A percentile compares a stretch with the other conserved stretches of the same genome.
Conservation (phyloP, 2,888 invertebrate species). For the Mamestra brassicae region DNA sequence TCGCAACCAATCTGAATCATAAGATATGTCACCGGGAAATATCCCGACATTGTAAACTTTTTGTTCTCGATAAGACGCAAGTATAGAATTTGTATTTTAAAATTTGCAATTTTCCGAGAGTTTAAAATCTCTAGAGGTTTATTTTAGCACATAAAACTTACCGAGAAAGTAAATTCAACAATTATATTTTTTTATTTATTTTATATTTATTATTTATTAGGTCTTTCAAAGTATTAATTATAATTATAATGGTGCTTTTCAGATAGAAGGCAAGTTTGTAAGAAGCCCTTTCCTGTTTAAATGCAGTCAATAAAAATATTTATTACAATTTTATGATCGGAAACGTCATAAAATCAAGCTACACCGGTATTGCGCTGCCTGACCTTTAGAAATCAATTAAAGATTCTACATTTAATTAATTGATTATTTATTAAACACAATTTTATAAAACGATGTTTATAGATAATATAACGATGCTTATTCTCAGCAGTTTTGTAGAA, state of each 20-base stretch:
- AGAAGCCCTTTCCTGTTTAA: background rate
- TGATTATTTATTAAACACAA: background rate
- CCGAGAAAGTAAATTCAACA: too few species aligned
- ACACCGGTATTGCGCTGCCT: background rate
- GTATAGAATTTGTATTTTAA: too few species aligned
- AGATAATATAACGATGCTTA: too few species aligned
- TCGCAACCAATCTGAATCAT: background rate
- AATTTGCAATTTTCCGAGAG: too few species aligned
- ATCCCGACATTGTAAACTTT: too few species aligned
- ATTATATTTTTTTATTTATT: too few species aligned
- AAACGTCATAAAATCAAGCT: background rate
- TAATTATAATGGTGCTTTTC: background rate
- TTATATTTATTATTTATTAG: too few species aligned
- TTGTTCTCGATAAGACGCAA: too few species aligned
- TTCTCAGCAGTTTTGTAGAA: too few species aligned
- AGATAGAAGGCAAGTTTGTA: background rate
- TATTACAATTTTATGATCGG: conserved; percentile 2
- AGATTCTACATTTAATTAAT: background rate
- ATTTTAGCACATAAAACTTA: too few species aligned
- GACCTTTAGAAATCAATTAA: conserved; percentile 11
- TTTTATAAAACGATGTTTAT: background rate
- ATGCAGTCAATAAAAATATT: background rate
- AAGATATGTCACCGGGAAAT: background rate
- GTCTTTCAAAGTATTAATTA: background rate
- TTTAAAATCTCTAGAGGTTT: too few species aligned